Conservation (phyloP, 2,113 vertebrate species). For the Vidua macroura region DNA sequence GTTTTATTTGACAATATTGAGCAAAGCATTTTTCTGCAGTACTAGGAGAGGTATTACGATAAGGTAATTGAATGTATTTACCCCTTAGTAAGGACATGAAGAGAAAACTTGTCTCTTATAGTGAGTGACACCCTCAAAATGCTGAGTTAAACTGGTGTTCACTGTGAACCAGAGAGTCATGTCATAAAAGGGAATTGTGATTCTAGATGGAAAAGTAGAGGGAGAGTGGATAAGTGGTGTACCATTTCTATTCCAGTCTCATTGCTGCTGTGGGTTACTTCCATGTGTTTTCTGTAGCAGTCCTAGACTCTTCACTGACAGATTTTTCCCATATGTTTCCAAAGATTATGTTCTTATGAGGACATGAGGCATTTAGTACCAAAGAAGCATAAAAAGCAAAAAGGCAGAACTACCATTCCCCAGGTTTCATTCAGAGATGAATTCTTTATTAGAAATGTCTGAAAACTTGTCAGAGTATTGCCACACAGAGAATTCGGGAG, state of each 20-base stretch:
- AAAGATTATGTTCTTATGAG: not conserved
- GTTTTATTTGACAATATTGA: not conserved
- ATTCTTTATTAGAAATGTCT: constrained; percentile 26
- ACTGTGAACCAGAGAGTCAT: not conserved
- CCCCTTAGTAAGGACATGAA: not conserved
- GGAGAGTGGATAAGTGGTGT: not conserved
- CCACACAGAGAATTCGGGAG: not conserved
- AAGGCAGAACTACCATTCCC: not conserved
- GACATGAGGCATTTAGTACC: not conserved
- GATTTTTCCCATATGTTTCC: not conserved
- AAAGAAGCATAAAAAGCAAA: not conserved
- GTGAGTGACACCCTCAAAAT: not conserved
- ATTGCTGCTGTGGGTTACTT: not conserved
- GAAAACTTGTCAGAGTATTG: not conserved
- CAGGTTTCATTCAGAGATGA: not conserved
- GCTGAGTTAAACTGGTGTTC: not conserved
- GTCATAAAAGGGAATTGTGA: not conserved
- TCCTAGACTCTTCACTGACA: not conserved
- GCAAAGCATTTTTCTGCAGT: not conserved
- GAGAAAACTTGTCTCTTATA: not conserved
- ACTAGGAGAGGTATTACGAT: not conserved
- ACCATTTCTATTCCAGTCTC: not conserved
- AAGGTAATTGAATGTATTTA: not conserved
- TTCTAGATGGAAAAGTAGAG: not conserved
- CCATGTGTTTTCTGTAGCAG: not conserved